A percentile compares a stretch with the other conserved stretches of the same genome.
Evolutionary conservation across 1,140 invertebrate genomes (phyloP).

Genomic region (Harlomillsia oculata): DNA sequence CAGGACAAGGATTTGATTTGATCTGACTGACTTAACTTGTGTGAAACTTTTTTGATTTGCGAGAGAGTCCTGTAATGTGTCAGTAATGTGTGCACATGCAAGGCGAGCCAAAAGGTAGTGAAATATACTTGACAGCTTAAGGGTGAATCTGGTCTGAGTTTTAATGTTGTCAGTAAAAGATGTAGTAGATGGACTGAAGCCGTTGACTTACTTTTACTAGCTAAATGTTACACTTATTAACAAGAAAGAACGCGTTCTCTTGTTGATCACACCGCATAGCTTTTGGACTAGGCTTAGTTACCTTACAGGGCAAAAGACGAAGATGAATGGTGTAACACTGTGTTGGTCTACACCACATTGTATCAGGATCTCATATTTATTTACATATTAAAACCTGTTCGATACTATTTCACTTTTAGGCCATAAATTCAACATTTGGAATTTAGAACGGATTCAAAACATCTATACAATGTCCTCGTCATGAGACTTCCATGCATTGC

Average conservation of each 20-base stretch:
- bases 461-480: background rate
- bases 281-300: background rate
- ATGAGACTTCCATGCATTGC: background rate
- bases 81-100: too few relatives aligned
- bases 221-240: constrained; percentile 2
- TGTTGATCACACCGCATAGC: too few relatives aligned
- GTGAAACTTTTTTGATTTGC: too few relatives aligned
- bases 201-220: constrained; percentile 10
- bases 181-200: background rate
- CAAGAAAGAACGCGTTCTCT: background rate
- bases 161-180: too few relatives aligned
- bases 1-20: too few relatives aligned
- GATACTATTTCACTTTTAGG: constrained; percentile 26
- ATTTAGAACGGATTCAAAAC: constrained; percentile 17
- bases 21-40: too few relatives aligned
- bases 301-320: constrained; percentile 1
- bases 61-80: too few relatives aligned
- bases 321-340: constrained; percentile 1
- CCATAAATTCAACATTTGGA: constrained; percentile 19
- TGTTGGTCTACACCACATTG: background rate
- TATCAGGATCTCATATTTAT: constrained; percentile 11
- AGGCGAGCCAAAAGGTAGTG: too few relatives aligned
- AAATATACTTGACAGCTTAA: too few relatives aligned
- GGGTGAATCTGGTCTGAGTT: too few relatives aligned
- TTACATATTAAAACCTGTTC: constrained; percentile 16